Percentiles rank a stretch among this genome's conserved stretches.
Conservation (phyloP, 2,113 vertebrate species). For the Piliocolobus tephrosceles region DNA sequence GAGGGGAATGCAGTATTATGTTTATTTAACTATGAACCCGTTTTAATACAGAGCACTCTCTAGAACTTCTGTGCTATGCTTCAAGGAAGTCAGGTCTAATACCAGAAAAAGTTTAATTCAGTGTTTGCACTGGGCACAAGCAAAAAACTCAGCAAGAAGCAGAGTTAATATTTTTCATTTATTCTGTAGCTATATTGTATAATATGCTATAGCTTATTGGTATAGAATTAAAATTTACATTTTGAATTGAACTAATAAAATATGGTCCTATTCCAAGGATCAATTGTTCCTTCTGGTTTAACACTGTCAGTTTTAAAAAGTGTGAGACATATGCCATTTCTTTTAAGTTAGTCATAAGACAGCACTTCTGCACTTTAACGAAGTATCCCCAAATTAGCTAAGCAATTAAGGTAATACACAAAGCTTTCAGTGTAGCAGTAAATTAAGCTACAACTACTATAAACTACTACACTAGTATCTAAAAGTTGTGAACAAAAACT, state of each 20-base stretch:
- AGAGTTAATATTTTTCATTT: neutral
- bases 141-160: neutral
- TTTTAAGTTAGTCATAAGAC: neutral
- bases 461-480: neutral
- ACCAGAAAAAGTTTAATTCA: neutral
- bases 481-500: constrained; percentile 24
- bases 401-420: constrained; percentile 22
- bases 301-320: neutral
- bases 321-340: neutral
- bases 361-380: neutral
- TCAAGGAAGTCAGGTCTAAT: neutral
- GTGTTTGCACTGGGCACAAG: neutral
- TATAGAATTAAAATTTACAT: neutral
- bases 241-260: constrained; percentile 25
- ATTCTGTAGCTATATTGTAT: neutral
- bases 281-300: neutral
- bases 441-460: neutral
- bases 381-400: neutral
- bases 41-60: neutral
- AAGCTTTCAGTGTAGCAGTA: neutral
- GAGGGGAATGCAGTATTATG: neutral
- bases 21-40: neutral
- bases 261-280: neutral
- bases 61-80: neutral
- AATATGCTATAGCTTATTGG: neutral